phyloP scores from a whole-genome alignment of 2,113 vertebrate genomes.

The Hemiprocne comata region DNA sequence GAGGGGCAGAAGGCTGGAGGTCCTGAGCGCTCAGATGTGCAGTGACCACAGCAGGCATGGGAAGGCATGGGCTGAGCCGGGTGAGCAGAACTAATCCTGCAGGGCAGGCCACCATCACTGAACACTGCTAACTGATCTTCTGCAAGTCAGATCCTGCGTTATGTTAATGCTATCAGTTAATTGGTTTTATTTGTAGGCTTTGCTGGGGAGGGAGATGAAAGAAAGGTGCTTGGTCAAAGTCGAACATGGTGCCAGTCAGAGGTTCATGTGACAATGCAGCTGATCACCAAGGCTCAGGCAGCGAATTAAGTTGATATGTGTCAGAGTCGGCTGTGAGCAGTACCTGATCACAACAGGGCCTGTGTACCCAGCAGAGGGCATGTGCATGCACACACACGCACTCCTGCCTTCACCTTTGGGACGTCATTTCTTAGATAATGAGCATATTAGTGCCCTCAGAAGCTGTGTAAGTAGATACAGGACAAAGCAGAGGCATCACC shows the following conservation, averaged over 20 bases:
- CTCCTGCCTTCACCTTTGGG: neutral
- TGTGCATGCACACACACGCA: neutral
- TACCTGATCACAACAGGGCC: neutral
- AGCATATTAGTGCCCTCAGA: conserved; percentile 2
- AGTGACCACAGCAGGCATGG: neutral
- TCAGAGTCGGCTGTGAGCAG: neutral
- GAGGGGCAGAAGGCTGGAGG: neutral
- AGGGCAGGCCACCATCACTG: neutral
- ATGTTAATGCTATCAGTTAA: neutral
- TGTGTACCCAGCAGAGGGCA: conserved; percentile 8
- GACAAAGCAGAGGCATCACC: neutral
- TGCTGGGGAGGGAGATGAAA: neutral
- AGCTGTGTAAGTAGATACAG: neutral
- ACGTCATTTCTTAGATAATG: conserved; percentile 15
- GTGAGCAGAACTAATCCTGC: neutral
- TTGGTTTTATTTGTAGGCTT: neutral
- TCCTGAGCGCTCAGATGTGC: neutral
- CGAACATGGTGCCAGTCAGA: neutral
- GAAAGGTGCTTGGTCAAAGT: neutral
- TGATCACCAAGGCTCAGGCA: neutral
- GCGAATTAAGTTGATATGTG: neutral
- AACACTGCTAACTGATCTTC: neutral
- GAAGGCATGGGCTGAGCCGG: neutral
- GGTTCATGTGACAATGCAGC: neutral
- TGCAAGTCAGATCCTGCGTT: neutral